Evolutionary conservation across 2,888 invertebrate species (phyloP), one percentile per base, ranked within the genome.

Genomic region (Heliothis peltigera): DNA sequence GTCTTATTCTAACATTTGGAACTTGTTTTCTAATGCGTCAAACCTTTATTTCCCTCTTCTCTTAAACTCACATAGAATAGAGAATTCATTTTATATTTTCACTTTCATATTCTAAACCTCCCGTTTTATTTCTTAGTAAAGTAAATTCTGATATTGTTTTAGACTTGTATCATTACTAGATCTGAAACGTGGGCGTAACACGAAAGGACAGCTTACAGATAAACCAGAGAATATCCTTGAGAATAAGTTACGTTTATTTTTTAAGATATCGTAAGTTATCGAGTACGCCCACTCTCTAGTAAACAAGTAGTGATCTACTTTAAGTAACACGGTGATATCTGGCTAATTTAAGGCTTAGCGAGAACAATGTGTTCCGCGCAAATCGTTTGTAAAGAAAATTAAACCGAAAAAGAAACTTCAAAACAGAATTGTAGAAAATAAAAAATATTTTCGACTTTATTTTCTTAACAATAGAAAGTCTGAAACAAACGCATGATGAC

Each of bases 1-100:
- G 32, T 51, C 0, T 17, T 47, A 47, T 48, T 66, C 43, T 44
- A 65, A 65, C 35, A 18, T 64, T 47, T 72, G 43, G 0, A 8
- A 22, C 42, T 19, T 10, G 4, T 18, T 5, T 15, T 43, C 4
- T 25, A 22, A 32, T 8, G 7, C 12, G 18, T 44, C 1, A n/a
- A n/a, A 10, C 19, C 4, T 43, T 12, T 21, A 8, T n/a, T 2
- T 15, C 0, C 21, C 2, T 2, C 19, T 8, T 15, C 17, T 46
- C 4, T 3, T 4, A 25, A 4, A 25, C 25, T 52, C 2, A 12
- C 17, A 1, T 8, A 42, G 10, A 17, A 21, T 15, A 46, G 5
- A 39, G 12, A 12, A 32, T 12, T 32, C 12, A 0, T 32, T 32
- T 12, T 12, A 32, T 32, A 12, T 32, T 32, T 32, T 32, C 25